phyloP scores from a whole-genome alignment of 2,797 vertebrate genomes.

The Bryconaethiops microstoma region DNA sequence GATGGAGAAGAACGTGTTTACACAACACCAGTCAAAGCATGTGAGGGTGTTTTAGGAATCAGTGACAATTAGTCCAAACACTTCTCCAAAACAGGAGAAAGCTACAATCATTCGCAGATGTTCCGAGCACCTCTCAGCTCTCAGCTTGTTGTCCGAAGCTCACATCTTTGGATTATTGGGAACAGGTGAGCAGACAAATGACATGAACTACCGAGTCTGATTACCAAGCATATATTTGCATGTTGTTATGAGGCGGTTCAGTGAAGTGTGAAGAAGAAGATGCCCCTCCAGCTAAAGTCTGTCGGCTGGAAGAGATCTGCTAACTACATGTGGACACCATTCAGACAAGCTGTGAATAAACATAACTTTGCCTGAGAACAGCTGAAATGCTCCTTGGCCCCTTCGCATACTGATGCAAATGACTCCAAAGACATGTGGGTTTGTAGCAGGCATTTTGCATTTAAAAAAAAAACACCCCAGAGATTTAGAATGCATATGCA shows the following conservation, averaged over 20 bases:
- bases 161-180: slow-evolving; percentile 49
- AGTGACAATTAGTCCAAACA: slow-evolving; percentile 34
- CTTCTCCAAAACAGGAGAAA: background rate
- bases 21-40: slow-evolving; percentile 39
- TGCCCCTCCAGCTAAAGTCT: slow-evolving; percentile 65
- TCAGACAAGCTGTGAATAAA: slow-evolving; percentile 63
- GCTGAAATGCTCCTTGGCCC: slow-evolving; percentile 6
- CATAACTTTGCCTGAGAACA: slow-evolving; percentile 22
- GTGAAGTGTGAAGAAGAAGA: slow-evolving; percentile 62
- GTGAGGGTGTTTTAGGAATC: slow-evolving; percentile 26
- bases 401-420: slow-evolving; percentile 11
- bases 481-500: background rate
- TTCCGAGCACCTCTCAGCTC: slow-evolving; percentile 21
- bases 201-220: slow-evolving; percentile 60
- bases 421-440: background rate
- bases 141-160: slow-evolving; percentile 25
- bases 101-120: slow-evolving; percentile 49
- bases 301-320: slow-evolving; percentile 60
- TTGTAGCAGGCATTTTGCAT: background rate
- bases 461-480: background rate
- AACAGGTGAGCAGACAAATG: slow-evolving; percentile 62
- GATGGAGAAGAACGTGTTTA: slow-evolving; percentile 23
- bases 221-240: slow-evolving; percentile 64
- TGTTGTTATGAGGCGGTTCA: slow-evolving; percentile 63
- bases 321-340: slow-evolving; percentile 61